Conservation (phyloP, 2,888 invertebrate genomes). For the Pristionchus fissidentatus region DNA sequence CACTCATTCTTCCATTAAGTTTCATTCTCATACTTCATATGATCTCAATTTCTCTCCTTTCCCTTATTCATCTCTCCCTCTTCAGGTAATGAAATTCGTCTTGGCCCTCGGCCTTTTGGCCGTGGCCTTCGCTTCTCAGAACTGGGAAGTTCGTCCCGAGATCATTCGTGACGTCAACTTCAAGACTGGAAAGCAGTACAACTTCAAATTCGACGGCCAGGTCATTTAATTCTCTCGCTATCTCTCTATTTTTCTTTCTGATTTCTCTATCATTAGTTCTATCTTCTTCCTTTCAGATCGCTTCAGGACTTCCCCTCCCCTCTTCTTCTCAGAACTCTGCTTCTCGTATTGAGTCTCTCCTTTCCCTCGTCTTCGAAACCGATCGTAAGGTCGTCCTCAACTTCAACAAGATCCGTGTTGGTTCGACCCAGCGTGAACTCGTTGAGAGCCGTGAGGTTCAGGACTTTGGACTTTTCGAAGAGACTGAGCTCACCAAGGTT, state of each 20-base stretch:
- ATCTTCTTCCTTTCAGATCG: slow-evolving; percentile 56
- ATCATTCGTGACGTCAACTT: background rate
- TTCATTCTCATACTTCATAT: too few relatives aligned
- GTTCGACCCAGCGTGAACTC: slow-evolving; percentile 56
- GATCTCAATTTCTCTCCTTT: background rate
- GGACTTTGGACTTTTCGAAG: slow-evolving; percentile 47
- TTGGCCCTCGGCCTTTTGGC: slow-evolving; percentile 45
- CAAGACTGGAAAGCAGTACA: slow-evolving; percentile 48
- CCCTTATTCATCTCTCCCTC: background rate
- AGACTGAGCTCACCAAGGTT: slow-evolving; percentile 37
- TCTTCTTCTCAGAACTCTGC: slow-evolving; percentile 63
- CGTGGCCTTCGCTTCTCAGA: slow-evolving; percentile 44
- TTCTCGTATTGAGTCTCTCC: slow-evolving; percentile 65
- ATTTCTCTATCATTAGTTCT: background rate
- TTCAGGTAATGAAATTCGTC: slow-evolving; percentile 44
- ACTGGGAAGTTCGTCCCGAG: slow-evolving; percentile 44
- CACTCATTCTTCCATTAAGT: too few relatives aligned
- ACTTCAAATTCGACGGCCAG: slow-evolving; percentile 48
- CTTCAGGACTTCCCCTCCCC: slow-evolving; percentile 66
- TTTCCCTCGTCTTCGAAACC: slow-evolving; percentile 60
- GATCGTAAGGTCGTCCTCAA: slow-evolving; percentile 58
- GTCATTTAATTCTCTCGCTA: background rate
- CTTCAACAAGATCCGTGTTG: slow-evolving; percentile 55
- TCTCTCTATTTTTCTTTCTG: background rate
- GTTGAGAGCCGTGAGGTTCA: slow-evolving; percentile 43